Evolutionary conservation across 2,888 invertebrate genomes (phyloP), one percentile per base, ranked within the genome.

Genomic region (Chalcosyrphus nemorum): DNA sequence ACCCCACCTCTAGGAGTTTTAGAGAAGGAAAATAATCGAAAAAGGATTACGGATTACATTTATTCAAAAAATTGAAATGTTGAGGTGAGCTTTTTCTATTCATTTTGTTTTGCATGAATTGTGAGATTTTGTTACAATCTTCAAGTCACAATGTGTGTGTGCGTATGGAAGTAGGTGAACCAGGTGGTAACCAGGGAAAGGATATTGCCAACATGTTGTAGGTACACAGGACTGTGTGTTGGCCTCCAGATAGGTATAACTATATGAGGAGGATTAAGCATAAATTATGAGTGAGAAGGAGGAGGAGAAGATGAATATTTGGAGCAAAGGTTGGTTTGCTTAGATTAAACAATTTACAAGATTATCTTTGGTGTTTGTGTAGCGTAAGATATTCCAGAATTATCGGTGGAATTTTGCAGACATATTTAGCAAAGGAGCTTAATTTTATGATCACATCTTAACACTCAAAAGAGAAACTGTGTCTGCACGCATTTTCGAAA

Each of bases 31-130:
- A 75, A 81, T 65, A 81, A 57, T 76, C 65, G 71, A 66, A 77
- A 81, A 77, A 71, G 81, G 81, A 81, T 81, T 77, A 77, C 59
- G 71, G 76, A 81, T 81, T 77, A 81, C 65, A 71, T 81, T 81
- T 77, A 71, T 81, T 65, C 52, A 71, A 76, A 71, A n/a, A 81
- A 81, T 81, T 71, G 81, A 76, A 81, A 77, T 77, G 70, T 65
- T 77, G 71, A 66, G 81, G 77, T 81, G 75, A 66, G 57, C n/a
- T n/a, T n/a, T n/a, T n/a, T 19, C 38, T 7, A 24, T 56, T 66
- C 41, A 21, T 65, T 19, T 61, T 43, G 11, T 45, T 27, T 17
- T 11, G 17, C n/a, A 4, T 47, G 21, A 63, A 32, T 47, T 63
- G 47, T 11, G 65, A 6, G 65, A 27, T 35, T 24, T 15, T 61